These are phyloP conservation scores for Lordiphosa stackelbergi DNA, from an alignment of 1,140 invertebrate species.

Conservation along the genomic window DNA sequence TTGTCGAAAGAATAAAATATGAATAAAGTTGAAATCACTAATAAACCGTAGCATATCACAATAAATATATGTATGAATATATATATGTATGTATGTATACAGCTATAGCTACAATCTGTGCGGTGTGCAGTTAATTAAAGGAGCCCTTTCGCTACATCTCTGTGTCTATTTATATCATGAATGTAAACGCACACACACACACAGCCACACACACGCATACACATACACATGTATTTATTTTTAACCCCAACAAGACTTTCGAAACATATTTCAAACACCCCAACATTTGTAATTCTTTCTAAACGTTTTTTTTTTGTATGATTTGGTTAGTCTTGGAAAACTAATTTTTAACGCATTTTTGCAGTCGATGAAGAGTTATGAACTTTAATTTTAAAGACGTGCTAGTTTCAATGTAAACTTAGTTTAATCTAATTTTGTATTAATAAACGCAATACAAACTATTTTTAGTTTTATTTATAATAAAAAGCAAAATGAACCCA, in stretches of 20 bases:
- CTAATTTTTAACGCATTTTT: constrained; percentile 56
- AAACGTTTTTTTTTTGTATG: constrained; percentile 30
- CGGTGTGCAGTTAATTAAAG: constrained; percentile 46
- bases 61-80: constrained; percentile 33
- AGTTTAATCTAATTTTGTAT: constrained; percentile 68
- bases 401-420: constrained; percentile 68
- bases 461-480: constrained; percentile 70
- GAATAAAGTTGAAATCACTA: constrained; percentile 12
- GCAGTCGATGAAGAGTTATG: constrained; percentile 56
- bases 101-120: constrained; percentile 34
- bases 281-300: constrained; percentile 9
- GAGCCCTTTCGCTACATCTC: constrained; percentile 63
- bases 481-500: constrained; percentile 10
- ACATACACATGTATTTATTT: constrained; percentile 31
- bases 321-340: constrained; percentile 41
- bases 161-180: constrained; percentile 62
- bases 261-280: constrained; percentile 15
- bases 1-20: constrained; percentile 29
- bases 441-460: constrained; percentile 74
- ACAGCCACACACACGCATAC: constrained; percentile 1
- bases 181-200: constrained; percentile 13
- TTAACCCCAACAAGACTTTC: constrained; percentile 5
- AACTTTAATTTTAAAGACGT: constrained; percentile 53
- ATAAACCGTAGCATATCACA: constrained; percentile 70
- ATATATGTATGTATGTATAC: constrained; percentile 29